Base-by-base conservation (phyloP, 2,797 vertebrate species). In the Lutjanus campechanus region DNA sequence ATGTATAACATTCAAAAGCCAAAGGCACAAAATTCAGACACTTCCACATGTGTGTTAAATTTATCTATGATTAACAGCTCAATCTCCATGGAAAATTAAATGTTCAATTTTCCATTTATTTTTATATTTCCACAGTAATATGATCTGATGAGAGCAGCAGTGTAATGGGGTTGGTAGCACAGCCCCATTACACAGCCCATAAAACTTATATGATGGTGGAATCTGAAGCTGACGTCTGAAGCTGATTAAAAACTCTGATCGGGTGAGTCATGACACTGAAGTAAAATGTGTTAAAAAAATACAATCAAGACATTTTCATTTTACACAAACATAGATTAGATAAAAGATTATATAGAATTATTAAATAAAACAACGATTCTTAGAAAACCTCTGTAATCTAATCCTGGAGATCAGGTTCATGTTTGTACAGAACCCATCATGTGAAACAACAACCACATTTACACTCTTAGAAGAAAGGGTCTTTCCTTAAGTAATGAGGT, bases 81-180 rank as follows among this genome's bases (percentile, higher is more conserved):
- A 36, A 44, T 74, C 55, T 62, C 8, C 19, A 40, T 13, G 20
- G 36, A 76, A 85, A 73, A 67, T 49, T 11, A 64, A 67, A 25
- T 40, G 17, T 64, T 53, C 3, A 55, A 65, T 72, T 67, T 77
- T 51, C 36, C 54, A 40, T 71, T 71, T 65, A 49, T 71, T 70
- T 76, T 66, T 36, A 66, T 8, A 75, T 44, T 51, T 69, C 58
- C n/a, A 74, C 61, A 60, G n/a, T 77, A 55, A 73, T 61, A 50
- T 20, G 40, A 72, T 46, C 49, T 12, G 11, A 25, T 63, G 65
- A 77, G 53, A 78, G 66, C 59, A 66, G 29, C 44, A 17, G 13
- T 55, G 62, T 61, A 47, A 80, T 41, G 11, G 17, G 59, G 13
- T 19, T 78, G 25, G 64, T 20, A 51, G 64, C 69, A 29, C 17